Base-by-base conservation (phyloP, 2,113 vertebrate species). In the Glaucidium brasilianum region DNA sequence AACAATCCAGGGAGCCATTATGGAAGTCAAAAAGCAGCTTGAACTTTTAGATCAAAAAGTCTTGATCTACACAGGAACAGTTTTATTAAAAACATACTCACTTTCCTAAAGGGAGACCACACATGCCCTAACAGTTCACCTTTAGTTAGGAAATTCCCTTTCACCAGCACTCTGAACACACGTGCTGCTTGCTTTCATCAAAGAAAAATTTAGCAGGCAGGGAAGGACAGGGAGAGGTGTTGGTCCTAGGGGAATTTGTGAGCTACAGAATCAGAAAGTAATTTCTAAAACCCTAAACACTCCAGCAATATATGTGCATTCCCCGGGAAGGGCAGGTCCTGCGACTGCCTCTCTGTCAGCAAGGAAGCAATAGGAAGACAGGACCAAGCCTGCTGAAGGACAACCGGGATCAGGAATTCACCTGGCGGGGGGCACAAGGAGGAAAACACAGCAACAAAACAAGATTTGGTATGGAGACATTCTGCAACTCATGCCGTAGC, bases 311-410 rank as follows among this genome's bases (percentile, higher is more conserved):
- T 52, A 39, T 3, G 19, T 18, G 58, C 10, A 14, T 63, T 71
- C 22, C 37, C 73, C 71, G 34, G 29, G 52, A 88, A 26, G 12
- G 25, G 26, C 29, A 59, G 49, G 52, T 29, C 58, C 73, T 71
- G 74, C 0, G 0, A 32, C 5, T 10, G 35, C 39, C 49, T 29
- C 73, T 43, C 34, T 3, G 0, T 27, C 29, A 43, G 43, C 0
- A 0, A 58, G 60, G 75, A 60, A 39, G 75, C 34, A 21, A 37
- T 18, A 39, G 27, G 9, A 73, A 49, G 29, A 80, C 71, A 64
- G 56, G 82, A 37, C 43, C 39, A 35, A 4, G 0, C 22, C 37
- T 78, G 81, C 84, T 26, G n/a, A 55, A 55, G 62, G 82, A 50
- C 58, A 60, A 5, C 25, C 7, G 3, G 80, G 27, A 74, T 52